Conservation (phyloP, 2,113 vertebrate genomes). For the Scytalopus superciliaris region DNA sequence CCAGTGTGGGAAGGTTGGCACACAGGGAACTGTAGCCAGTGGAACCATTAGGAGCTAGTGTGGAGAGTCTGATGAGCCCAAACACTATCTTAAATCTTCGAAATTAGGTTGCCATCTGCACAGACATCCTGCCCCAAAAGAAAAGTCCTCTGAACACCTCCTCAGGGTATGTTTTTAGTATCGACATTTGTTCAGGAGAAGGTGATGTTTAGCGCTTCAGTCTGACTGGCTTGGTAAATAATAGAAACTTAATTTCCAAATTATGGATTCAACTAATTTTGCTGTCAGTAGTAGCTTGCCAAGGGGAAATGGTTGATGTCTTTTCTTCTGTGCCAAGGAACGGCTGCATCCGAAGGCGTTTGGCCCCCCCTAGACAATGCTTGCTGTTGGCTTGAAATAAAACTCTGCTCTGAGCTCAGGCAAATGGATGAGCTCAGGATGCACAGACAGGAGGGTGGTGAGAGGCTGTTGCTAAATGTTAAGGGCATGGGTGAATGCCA, state of each 20-base stretch:
- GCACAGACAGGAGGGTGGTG: not conserved
- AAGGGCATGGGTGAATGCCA: slow-evolving; percentile 22
- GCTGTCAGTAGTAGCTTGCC: not conserved
- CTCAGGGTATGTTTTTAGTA: not conserved
- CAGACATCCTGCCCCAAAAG: not conserved
- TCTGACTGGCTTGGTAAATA: not conserved
- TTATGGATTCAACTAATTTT: not conserved
- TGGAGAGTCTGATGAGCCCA: not conserved
- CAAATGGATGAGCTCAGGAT: not conserved
- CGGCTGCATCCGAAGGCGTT: not conserved
- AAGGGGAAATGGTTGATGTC: not conserved
- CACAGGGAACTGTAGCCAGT: not conserved
- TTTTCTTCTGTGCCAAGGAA: not conserved
- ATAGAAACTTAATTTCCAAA: not conserved
- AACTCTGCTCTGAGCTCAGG: not conserved
- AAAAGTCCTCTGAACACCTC: not conserved
- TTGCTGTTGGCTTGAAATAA: not conserved
- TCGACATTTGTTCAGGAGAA: not conserved
- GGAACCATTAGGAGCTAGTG: not conserved
- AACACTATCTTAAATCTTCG: not conserved
- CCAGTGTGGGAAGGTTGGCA: not conserved
- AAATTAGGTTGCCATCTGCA: not conserved
- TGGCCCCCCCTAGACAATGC: not conserved
- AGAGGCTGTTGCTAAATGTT: slow-evolving; percentile 10
- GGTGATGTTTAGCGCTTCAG: not conserved